phyloP scores from a whole-genome alignment of 1,140 invertebrate genomes.

The Drosophila cardini region DNA sequence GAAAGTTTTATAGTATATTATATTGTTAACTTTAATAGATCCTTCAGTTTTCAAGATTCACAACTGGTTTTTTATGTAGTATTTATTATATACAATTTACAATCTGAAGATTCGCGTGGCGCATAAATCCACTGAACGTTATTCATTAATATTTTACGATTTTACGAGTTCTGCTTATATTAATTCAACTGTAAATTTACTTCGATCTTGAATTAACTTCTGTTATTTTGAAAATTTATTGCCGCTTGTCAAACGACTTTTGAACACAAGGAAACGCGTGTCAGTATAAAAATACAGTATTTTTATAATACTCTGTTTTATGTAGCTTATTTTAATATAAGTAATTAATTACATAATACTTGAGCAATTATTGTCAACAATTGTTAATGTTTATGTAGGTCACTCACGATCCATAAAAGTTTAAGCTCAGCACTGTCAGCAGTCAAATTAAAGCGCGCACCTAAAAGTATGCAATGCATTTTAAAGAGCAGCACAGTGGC shows the following conservation, averaged over 20 bases:
- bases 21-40: not conserved
- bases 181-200: constrained; percentile 14
- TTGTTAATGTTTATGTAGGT: not conserved
- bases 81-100: constrained; percentile 15
- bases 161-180: too few species aligned
- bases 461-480: not conserved
- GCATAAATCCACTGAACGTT: constrained; percentile 3
- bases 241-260: not conserved
- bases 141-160: constrained; percentile 25
- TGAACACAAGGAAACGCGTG: not conserved
- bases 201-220: constrained; percentile 1
- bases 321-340: not conserved
- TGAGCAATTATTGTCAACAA: not conserved
- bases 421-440: not conserved
- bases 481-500: too few species aligned
- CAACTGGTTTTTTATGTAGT: constrained; percentile 7
- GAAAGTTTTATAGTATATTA: not conserved
- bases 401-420: not conserved
- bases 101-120: not conserved
- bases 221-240: not conserved
- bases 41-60: not conserved
- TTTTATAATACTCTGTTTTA: not conserved
- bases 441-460: not conserved
- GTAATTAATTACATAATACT: not conserved
- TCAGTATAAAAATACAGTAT: not conserved